phyloP scores from a whole-genome alignment of 2,113 vertebrate genomes.

The Sebastes fasciatus region DNA sequence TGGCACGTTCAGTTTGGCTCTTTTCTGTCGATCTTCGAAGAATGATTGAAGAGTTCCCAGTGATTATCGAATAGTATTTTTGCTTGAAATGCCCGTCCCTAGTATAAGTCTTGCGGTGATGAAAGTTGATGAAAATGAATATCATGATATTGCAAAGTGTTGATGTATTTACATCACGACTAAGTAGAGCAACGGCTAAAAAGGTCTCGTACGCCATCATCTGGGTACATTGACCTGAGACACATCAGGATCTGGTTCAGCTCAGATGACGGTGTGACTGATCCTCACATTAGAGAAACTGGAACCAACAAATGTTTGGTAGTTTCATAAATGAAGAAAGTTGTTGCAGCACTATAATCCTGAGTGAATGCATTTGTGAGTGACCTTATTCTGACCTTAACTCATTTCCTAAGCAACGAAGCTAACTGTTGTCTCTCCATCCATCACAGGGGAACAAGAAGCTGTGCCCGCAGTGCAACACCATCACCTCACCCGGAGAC shows the following conservation, averaged over 20 bases:
- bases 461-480: slow-evolving; percentile 99
- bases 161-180: too few species aligned
- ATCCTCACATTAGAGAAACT: too few species aligned
- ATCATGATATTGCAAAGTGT: too few species aligned
- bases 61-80: too few species aligned
- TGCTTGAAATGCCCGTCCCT: too few species aligned
- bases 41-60: too few species aligned
- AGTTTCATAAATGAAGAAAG: background rate
- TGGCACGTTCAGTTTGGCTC: too few species aligned
- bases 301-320: background rate
- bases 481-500: slow-evolving; percentile 98
- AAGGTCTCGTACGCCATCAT: background rate
- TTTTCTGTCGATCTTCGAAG: too few species aligned
- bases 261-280: background rate
- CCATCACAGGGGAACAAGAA: slow-evolving; percentile 96
- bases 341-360: background rate
- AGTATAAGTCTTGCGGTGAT: too few species aligned
- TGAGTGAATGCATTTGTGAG: background rate
- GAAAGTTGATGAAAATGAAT: too few species aligned
- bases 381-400: background rate
- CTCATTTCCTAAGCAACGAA: background rate
- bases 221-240: background rate
- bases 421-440: slow-evolving; percentile 35
- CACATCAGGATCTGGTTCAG: background rate
- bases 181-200: too few species aligned